Evolutionary conservation across 1,140 invertebrate species (phyloP).

Genomic region (Charaxes varanes): DNA sequence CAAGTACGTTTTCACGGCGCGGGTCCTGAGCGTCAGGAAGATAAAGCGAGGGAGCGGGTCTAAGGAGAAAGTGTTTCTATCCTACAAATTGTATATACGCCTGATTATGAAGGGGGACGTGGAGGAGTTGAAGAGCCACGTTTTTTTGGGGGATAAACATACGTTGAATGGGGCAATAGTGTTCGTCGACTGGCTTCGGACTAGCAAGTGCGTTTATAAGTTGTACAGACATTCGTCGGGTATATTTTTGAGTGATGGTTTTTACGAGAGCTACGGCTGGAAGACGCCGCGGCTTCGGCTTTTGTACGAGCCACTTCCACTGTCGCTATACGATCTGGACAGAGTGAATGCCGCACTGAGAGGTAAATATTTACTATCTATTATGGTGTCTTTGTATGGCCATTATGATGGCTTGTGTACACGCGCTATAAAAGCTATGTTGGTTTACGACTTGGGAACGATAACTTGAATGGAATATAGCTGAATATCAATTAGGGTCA

Average conservation of each 20-base stretch:
- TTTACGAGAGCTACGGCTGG: conserved; percentile 46
- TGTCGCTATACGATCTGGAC: conserved; percentile 66
- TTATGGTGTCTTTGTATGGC: conserved; percentile 43
- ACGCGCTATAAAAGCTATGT: conserved; percentile 39
- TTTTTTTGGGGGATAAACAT: conserved; percentile 51
- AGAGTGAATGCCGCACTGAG: conserved; percentile 68
- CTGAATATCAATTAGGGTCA: too few relatives aligned
- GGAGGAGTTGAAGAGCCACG: conserved; percentile 47
- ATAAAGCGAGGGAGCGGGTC: conserved; percentile 54
- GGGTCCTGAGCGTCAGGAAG: conserved; percentile 64
- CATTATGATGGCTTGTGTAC: conserved; percentile 26
- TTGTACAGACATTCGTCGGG: conserved; percentile 66
- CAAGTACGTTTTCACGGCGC: conserved; percentile 66
- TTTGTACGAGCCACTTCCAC: conserved; percentile 61
- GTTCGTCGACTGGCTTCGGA: conserved; percentile 60
- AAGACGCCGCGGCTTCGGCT: conserved; percentile 50
- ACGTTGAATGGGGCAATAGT: conserved; percentile 63
- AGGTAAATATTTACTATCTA: conserved; percentile 65
- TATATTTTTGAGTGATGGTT: conserved; percentile 65
- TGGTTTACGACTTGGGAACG: background rate
- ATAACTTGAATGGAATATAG: too few relatives aligned
- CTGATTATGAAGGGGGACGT: conserved; percentile 61
- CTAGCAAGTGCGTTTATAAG: conserved; percentile 62
- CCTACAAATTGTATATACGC: conserved; percentile 60
- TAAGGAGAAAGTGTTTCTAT: conserved; percentile 54